phyloP scores from a whole-genome alignment of 2,888 invertebrate genomes.

The Hoplodrina ambigua region DNA sequence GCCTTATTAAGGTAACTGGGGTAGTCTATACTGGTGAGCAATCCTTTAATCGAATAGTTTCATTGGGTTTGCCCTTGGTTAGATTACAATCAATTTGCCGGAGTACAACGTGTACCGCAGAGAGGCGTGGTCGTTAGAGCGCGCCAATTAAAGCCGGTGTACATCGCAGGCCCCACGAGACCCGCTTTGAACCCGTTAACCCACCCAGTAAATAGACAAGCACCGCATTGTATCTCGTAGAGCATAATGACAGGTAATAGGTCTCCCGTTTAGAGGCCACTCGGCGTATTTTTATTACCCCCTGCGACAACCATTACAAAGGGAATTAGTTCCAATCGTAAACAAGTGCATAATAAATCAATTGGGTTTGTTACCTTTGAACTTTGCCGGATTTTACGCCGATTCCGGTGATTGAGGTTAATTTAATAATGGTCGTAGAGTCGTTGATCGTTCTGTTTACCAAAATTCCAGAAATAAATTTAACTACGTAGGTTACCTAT shows the following conservation, averaged over 20 bases:
- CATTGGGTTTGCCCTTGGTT: slow-evolving; percentile 52
- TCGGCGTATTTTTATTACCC: slow-evolving; percentile 56
- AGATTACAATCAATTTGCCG: slow-evolving; percentile 64
- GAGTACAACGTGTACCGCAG: slow-evolving; percentile 44
- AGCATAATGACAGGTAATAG: slow-evolving; percentile 58
- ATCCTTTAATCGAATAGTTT: slow-evolving; percentile 56
- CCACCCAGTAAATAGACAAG: slow-evolving; percentile 53
- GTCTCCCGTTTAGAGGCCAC: slow-evolving; percentile 51
- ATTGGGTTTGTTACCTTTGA: slow-evolving; percentile 48
- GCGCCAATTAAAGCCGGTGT: slow-evolving; percentile 58
- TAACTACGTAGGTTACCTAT: background rate
- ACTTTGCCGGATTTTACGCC: slow-evolving; percentile 35
- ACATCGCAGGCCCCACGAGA: slow-evolving; percentile 38
- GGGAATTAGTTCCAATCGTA: slow-evolving; percentile 52
- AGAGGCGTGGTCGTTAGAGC: slow-evolving; percentile 49
- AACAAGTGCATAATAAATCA: slow-evolving; percentile 59
- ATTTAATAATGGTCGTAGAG: slow-evolving; percentile 30
- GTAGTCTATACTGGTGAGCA: slow-evolving; percentile 1
- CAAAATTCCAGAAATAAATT: background rate
- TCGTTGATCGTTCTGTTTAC: slow-evolving; percentile 3
- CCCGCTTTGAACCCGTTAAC: slow-evolving; percentile 60
- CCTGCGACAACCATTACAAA: slow-evolving; percentile 51
- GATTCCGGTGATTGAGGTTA: slow-evolving; percentile 30
- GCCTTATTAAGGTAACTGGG: slow-evolving; percentile 19
- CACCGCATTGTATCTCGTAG: slow-evolving; percentile 38